Evolutionary conservation across 2,113 vertebrate genomes (phyloP), one percentile per base, ranked within the genome.

Genomic region (Spermophilus dauricus): DNA sequence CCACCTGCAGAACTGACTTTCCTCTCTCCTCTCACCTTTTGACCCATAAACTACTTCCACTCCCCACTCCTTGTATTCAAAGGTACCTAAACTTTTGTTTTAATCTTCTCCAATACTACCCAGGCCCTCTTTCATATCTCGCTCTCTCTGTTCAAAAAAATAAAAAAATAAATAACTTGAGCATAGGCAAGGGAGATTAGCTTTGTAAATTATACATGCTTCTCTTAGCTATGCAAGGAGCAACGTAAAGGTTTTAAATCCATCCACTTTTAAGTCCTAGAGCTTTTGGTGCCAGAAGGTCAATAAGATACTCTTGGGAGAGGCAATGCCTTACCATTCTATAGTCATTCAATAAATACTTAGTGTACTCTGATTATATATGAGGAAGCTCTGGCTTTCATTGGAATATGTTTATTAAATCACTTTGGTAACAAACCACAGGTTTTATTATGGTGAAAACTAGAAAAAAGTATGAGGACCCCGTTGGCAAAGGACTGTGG

Each of bases 51-150:
- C n/a, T 48, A 63, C 89, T 70, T 88, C 39, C 6, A 7, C 26
- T 39, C 18, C 17, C 5, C 18, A 14, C 4, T 0, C 0, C 13
- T 7, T 9, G 3, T 20, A 53, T 2, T 39, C 42, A 48, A 14
- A 83, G 11, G 9, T 20, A 39, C 32, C 28, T 42, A 58, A 39
- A 53, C 13, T 30, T 81, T 63, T 90, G 10, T 70, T 95, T 92
- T 70, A 81, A 76, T 85, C 32, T 87, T 86, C 42, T 70, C 18
- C 34, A 28, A n/a, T 63, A 83, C 18, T 26, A 42, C 65, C 13
- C 28, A 45, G 32, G 6, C 9, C 32, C 20, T 80, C 72, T 91
- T 22, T 20, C 20, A 10, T 45, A 8, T 32, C 18, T 65, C n/a
- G 11, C 28, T 75, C 13, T 24, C 17, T 30, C 45, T 53, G 56